These are phyloP conservation scores for Antheraea mylitta DNA, from an alignment of 1,140 invertebrate species.

Conservation along the genomic window DNA sequence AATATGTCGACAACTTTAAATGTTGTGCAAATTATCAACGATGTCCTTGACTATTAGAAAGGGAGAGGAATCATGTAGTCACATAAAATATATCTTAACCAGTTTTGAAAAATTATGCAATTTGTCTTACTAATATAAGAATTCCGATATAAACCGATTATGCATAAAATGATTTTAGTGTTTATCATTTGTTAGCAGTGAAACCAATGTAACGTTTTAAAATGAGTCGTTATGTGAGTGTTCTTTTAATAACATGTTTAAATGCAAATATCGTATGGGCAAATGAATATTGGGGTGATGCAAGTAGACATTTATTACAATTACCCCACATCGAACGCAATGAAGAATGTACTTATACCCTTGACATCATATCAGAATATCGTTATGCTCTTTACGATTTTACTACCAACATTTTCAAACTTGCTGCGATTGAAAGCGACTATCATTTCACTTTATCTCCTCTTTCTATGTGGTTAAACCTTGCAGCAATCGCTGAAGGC, in stretches of 20 bases:
- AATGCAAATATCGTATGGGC: background rate
- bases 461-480: slow-evolving; percentile 19
- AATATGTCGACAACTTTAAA: too few relatives aligned
- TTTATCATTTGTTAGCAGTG: background rate
- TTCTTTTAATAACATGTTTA: slow-evolving; percentile 12
- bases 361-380: background rate
- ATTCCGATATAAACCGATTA: background rate
- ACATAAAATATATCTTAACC: background rate
- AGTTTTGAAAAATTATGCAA: background rate
- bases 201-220: slow-evolving; percentile 1
- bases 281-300: background rate
- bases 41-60: background rate
- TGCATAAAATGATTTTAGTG: background rate
- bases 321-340: background rate
- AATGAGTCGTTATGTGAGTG: slow-evolving; percentile 10
- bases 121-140: background rate
- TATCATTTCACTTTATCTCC: slow-evolving; percentile 25
- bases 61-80: background rate
- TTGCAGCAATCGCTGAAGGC: slow-evolving; percentile 26
- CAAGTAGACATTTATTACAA: background rate
- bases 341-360: background rate
- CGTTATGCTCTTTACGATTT: slow-evolving; percentile 5
- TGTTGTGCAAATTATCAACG: background rate
- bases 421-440: slow-evolving; percentile 10
- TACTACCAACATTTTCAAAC: background rate